These are phyloP conservation scores for Chaenogobius annularis DNA, from an alignment of 2,113 vertebrate species.

Conservation along the genomic window DNA sequence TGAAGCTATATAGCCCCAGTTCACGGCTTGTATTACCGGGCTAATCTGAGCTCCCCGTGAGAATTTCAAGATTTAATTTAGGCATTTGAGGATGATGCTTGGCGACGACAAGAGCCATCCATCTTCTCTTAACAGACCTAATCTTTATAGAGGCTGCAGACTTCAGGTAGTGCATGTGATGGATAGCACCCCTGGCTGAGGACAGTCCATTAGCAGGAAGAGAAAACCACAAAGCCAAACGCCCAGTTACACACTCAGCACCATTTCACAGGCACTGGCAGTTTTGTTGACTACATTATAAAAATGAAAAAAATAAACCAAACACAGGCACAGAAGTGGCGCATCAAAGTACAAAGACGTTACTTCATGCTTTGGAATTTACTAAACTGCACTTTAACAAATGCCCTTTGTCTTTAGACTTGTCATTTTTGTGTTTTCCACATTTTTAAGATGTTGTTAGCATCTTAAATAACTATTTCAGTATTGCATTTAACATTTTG, in stretches of 20 bases:
- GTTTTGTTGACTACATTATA: slow-evolving; percentile 50
- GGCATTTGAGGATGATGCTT: slow-evolving; percentile 83
- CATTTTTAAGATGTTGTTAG: too few relatives aligned
- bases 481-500: too few relatives aligned
- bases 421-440: background rate
- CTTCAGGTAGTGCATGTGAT: slow-evolving; percentile 83
- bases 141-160: slow-evolving; percentile 89
- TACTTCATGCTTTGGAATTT: background rate
- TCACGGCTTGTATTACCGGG: slow-evolving; percentile 69
- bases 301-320: slow-evolving; percentile 43
- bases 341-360: background rate
- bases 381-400: too few relatives aligned
- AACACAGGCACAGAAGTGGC: background rate
- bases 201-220: slow-evolving; percentile 68
- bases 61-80: slow-evolving; percentile 84
- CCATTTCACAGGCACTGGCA: slow-evolving; percentile 50
- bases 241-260: slow-evolving; percentile 55
- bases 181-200: slow-evolving; percentile 80
- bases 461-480: too few relatives aligned
- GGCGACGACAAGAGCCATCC: slow-evolving; percentile 83
- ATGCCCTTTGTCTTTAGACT: background rate
- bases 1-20: slow-evolving; percentile 33
- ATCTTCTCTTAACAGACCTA: slow-evolving; percentile 89
- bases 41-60: slow-evolving; percentile 84
- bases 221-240: slow-evolving; percentile 63